Evolutionary conservation across 1,140 invertebrate genomes (phyloP), one percentile per base, ranked within the genome.

Genomic region (Brachionus manjavacas): DNA sequence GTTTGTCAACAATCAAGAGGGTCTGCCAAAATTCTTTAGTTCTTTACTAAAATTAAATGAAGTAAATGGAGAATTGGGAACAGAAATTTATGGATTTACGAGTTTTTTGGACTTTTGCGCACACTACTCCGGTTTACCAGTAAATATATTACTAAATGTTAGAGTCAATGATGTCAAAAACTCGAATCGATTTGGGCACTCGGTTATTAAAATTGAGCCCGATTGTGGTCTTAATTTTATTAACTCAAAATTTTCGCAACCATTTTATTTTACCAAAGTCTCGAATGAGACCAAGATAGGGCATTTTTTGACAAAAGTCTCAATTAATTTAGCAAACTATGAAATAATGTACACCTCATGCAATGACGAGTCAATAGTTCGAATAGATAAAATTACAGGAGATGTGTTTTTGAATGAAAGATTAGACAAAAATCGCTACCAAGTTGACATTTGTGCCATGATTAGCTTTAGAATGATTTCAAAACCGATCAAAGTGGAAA

Each of bases 401-500:
- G 43, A 49, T 12, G 43, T 76, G 23, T 49, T 23, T 49, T 76
- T 76, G 20, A 49, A 14, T 76, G 23, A 49, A 28, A 76, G 49
- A 25, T 25, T 46, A 1, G 20, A 76, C 8, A 12, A 23, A 20
- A 28, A 46, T 14, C 41, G 41, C 41, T 49, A 49, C 16, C 41
- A 49, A 31, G 25, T 76, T 25, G 23, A 25, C 23, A 28, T 76
- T 12, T 49, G 43, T 25, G 72, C 72, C 20, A 12, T 49, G 20
- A 6, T 76, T 11, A 46, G 1, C 4, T 31, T 52, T 25, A 76
- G 49, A 28, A 49, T 49, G 43, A 76, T 49, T 49, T 25, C 12
- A 49, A 76, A 76, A 46, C 43, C 72, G 20, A 76, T 76, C 14
- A 46, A 49, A 76, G 12, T 76, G 23, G 43, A 76, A 20, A 76